These are phyloP conservation scores for Drosophila leonis DNA, from an alignment of 2,888 invertebrate species.

Conservation along the genomic window DNA sequence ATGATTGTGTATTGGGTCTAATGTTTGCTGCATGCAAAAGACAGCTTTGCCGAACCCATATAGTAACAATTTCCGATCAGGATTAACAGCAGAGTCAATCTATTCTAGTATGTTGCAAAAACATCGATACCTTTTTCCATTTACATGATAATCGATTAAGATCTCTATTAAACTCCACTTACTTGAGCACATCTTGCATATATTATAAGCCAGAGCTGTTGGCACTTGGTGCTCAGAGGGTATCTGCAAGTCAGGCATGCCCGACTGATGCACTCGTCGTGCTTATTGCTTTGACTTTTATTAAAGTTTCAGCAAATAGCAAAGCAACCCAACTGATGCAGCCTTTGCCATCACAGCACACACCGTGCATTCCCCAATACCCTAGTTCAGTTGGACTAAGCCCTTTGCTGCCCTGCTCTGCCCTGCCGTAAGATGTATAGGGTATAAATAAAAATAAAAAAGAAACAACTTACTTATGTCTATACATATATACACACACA, in stretches of 20 bases:
- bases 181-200: no score
- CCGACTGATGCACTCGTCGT: not conserved
- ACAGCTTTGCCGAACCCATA: no score
- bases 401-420: not conserved
- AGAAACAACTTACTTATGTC: constrained; percentile 19
- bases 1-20: no score
- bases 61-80: no score
- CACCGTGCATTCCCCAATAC: not conserved
- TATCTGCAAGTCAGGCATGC: not conserved
- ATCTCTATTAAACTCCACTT: no score
- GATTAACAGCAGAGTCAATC: no score
- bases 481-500: not conserved
- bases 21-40: no score
- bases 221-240: not conserved
- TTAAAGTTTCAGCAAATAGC: constrained; percentile 4
- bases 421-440: not conserved
- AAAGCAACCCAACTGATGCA: not conserved
- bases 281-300: not conserved
- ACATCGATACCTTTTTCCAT: no score
- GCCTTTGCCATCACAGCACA: not conserved
- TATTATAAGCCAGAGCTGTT: no score
- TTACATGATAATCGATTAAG: no score
- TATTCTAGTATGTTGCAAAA: no score
- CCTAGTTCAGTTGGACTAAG: not conserved
- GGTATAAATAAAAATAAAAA: constrained; percentile 11